Evolutionary conservation across 1,140 invertebrate genomes (phyloP), one percentile per base, ranked within the genome.

Genomic region (Sarcophaga peregrina): DNA sequence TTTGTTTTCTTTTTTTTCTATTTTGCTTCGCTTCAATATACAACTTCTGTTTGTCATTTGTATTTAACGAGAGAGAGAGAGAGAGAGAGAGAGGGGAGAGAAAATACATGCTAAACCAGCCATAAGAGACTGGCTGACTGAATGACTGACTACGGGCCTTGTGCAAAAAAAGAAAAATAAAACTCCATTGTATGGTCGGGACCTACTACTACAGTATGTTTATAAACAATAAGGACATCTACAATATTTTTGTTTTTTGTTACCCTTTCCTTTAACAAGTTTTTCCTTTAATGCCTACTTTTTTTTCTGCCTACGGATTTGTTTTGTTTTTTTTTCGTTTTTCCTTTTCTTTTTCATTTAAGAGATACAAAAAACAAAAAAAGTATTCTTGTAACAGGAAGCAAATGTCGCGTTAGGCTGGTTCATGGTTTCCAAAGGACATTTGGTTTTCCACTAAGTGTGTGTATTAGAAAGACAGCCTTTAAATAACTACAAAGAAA

Each of bases 321-420:
- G 25, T 75, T 45, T 45, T 17, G 50, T 46, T 13, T 47, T 78
- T 9, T n/a, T 1, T 13, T 47, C 50, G 15, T 15, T 13, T 15
- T 15, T 15, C n/a, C 15, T n/a, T 62, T 62, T 17, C 4, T 20
- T 68, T 68, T 68, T 68, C 5, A 7, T 8, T 17, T 4, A 68
- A 6, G 17, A 20, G n/a, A 13, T 68, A 58, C 9, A 10, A 6
- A n/a, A 15, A 54, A 54, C 3, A 13, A n/a, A 15, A n/a, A 13
- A 13, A 15, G 54, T 58, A 58, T 68, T 17, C 15, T 68, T 5
- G 17, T 9, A 68, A 68, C 75, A 50, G 75, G 47, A 78, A 78
- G 75, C 50, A 78, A 78, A 78, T 78, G 75, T 78, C 75, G 47
- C 47, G 48, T 78, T 50, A 47, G 47, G 47, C 20, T 78, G 75